Evolutionary conservation across 2,888 invertebrate genomes (phyloP), one percentile per base, ranked within the genome.

Genomic region (Crioceris asparagi): DNA sequence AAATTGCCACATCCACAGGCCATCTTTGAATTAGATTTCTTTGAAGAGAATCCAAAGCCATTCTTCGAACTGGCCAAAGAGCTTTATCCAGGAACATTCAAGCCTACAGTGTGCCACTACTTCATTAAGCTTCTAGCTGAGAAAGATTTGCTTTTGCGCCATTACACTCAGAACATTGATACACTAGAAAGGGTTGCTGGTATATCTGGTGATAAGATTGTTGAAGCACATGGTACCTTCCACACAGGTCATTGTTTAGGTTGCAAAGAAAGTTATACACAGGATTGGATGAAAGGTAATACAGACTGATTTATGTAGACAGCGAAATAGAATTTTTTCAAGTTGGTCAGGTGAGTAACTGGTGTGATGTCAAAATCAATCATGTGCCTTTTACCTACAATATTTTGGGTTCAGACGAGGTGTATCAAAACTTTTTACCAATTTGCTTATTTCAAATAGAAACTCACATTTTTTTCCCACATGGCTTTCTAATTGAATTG

Each of bases 161-260:
- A 85, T 60, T 85, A 83, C 53, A 84, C 84, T 0, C 83, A 96
- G 70, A 97, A 97, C 61, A 91, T 97, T 48, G 96, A 97, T 62
- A 88, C 90, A 0, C 61, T 96, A 44, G 96, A 97, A 64, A 69
- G 88, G 46, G 72, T 84, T 3, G 85, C 93, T 6, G 87, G 85
- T 2, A 66, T 97, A 37, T 80, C 83, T 0, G 79, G 74, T 2
- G 83, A 88, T 0, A 88, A 86, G 59, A 64, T 94, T 17, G 84
- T 96, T 0, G 93, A 96, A 62, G 94, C 94, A 2, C 96, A 97
- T 58, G 97, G 97, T 1, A 86, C 91, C 1, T 93, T 94, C 60
- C 75, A 80, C 56, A 85, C 83, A 0, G 84, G 86, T 32, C 90
- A 86, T 57, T 96, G 96, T 58, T 60, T 86, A 4, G 70, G 72